Percentiles rank a stretch among this genome's conserved stretches.
Evolutionary conservation across 1,140 invertebrate genomes (phyloP).

Genomic region (Hirudo medicinalis): DNA sequence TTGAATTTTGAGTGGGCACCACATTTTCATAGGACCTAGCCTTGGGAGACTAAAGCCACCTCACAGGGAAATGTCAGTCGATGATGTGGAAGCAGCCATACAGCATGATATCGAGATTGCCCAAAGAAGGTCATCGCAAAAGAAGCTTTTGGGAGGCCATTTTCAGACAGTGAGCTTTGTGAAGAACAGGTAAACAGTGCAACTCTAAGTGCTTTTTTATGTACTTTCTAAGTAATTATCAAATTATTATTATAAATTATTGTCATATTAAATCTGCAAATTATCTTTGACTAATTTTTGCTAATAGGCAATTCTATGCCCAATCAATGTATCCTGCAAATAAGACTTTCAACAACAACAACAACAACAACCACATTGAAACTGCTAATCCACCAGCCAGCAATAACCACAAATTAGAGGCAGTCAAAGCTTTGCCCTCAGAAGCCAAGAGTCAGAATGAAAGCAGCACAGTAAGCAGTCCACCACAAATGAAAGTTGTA

Average conservation of each 20-base stretch:
- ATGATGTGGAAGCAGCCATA: conserved; percentile 21
- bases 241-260: background rate
- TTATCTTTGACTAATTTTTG: background rate
- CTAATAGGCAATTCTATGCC: background rate
- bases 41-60: conserved; percentile 17
- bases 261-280: background rate
- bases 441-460: too few relatives aligned
- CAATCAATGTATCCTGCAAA: background rate
- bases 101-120: conserved; percentile 15
- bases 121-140: background rate
- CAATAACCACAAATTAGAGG: background rate
- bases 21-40: conserved; percentile 9
- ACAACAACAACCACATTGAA: conserved; percentile 3
- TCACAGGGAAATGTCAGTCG: conserved; percentile 21
- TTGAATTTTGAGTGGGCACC: too few relatives aligned
- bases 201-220: background rate
- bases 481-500: too few relatives aligned
- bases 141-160: background rate
- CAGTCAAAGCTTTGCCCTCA: background rate
- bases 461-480: too few relatives aligned
- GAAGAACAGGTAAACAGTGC: background rate
- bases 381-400: background rate
- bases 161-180: background rate
- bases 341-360: conserved; percentile 4
- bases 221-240: background rate